Evolutionary conservation across 2,888 invertebrate genomes (phyloP).

Genomic region (Microctonus brassicae): DNA sequence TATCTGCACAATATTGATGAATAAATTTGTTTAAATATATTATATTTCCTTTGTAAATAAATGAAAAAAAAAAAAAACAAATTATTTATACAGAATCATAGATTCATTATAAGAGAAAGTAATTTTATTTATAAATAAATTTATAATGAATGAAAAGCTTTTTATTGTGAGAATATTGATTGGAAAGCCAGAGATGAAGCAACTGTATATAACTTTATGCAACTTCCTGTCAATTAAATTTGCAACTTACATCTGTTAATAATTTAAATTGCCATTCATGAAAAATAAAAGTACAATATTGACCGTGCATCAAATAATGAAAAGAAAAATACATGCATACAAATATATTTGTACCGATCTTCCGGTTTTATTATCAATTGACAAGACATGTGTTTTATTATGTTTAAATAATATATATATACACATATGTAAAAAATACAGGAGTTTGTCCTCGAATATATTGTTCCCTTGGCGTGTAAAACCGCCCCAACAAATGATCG

Average conservation of each 20-base stretch:
- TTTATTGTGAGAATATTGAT: not conserved
- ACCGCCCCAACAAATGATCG: constrained; percentile 8
- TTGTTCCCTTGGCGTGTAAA: constrained; percentile 16
- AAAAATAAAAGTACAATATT: constrained; percentile 5
- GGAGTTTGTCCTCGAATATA: not conserved
- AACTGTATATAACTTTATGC: not conserved
- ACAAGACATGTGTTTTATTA: constrained; percentile 21
- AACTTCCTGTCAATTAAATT: constrained; percentile 13
- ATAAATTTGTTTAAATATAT: not conserved
- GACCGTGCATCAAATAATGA: constrained; percentile 4
- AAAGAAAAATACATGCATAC: constrained; percentile 15
- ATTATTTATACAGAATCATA: not conserved
- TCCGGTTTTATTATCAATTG: constrained; percentile 8
- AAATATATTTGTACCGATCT: constrained; percentile 30
- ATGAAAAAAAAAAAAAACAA: not conserved
- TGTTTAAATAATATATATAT: too few species aligned
- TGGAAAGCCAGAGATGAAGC: too few species aligned
- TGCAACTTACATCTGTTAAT: constrained; percentile 15
- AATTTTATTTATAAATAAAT: not conserved
- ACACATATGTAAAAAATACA: not conserved
- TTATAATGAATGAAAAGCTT: too few species aligned
- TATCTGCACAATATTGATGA: not conserved
- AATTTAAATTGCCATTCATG: constrained; percentile 14
- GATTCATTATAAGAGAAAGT: not conserved
- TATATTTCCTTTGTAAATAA: too few species aligned